Evolutionary conservation across 2,888 invertebrate genomes (phyloP).

Genomic region (Yponomeuta malinellus): DNA sequence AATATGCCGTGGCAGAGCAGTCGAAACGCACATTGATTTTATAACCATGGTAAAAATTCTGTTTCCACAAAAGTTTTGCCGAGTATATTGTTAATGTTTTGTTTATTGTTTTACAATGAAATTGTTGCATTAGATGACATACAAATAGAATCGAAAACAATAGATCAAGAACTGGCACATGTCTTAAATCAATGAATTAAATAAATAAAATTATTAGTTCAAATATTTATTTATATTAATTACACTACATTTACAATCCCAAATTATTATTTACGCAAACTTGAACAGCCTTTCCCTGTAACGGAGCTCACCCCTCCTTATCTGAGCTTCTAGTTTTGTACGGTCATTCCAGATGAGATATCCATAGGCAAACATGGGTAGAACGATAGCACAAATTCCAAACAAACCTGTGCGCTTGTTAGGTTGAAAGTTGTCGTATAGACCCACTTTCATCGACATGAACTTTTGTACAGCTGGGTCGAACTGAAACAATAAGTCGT

Average conservation of each 20-base stretch:
- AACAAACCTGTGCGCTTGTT: conserved; percentile 72
- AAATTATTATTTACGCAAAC: conserved; percentile 65
- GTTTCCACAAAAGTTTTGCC: no score
- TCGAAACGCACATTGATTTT: no score
- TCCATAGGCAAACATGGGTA: conserved; percentile 74
- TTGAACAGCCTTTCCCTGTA: conserved; percentile 85
- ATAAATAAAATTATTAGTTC: neutral
- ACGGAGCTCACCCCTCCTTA: conserved; percentile 82
- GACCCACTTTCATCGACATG: conserved; percentile 80
- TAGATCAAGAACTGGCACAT: neutral
- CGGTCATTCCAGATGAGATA: conserved; percentile 72
- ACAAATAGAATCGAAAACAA: no score
- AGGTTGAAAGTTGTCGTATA: conserved; percentile 81
- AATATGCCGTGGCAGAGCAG: no score
- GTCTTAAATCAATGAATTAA: neutral
- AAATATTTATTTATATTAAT: conserved; percentile 5
- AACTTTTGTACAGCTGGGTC: conserved; percentile 86
- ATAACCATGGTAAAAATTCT: no score
- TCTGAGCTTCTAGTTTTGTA: conserved; percentile 70
- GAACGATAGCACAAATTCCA: conserved; percentile 66
- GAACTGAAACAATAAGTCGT: conserved; percentile 77
- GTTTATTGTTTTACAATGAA: no score
- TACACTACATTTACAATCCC: conserved; percentile 3
- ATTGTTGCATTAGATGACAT: no score
- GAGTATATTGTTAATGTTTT: no score